Evolutionary conservation across 2,113 vertebrate genomes (phyloP), one percentile per base, ranked within the genome.

Genomic region (Parus major): DNA sequence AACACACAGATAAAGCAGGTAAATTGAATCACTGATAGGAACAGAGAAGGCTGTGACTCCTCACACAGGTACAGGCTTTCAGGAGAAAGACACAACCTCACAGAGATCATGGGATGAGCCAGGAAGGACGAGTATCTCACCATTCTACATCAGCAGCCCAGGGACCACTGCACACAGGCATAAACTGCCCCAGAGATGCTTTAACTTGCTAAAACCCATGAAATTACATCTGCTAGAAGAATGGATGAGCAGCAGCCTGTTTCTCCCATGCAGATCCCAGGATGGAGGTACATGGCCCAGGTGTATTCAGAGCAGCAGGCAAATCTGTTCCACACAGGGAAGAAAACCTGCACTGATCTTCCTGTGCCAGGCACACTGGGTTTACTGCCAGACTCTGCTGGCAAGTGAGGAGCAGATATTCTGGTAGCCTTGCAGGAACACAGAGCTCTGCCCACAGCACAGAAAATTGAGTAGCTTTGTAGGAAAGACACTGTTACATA

Each of bases 391-490:
- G 65, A 11, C 20, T 49, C 78, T 82, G 55, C 39, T 68, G 86
- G 80, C 80, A 88, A 60, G 44, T 87, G 28, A 86, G 47, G 18
- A 94, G 77, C 92, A 89, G 88, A 91, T 92, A 49, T 92, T 81
- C 79, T 91, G 77, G 39, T 75, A 23, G 44, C 49, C 83, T 95
- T 89, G 91, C 92, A 92, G 89, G 69, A 95, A 27, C 83, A 79
- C 0, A 52, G 41, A 42, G 41, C 81, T 92, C 91, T 92, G 72
- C 78, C 73, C 15, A 5, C 1, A 44, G 59, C 50, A 39, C 16
- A 57, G 64, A 60, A 71, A 94, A 91, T 44, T 60, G 66, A 55
- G 73, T 22, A 50, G 80, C 59, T 90, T 47, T 56, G 56, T 15
- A 49, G 49, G 19, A 90, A 92, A 75, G 86, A 83, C 31, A 59